These are phyloP conservation scores for Himalopsyche kuldschensis DNA, from an alignment of 2,888 invertebrate genomes.

Conservation along the genomic window DNA sequence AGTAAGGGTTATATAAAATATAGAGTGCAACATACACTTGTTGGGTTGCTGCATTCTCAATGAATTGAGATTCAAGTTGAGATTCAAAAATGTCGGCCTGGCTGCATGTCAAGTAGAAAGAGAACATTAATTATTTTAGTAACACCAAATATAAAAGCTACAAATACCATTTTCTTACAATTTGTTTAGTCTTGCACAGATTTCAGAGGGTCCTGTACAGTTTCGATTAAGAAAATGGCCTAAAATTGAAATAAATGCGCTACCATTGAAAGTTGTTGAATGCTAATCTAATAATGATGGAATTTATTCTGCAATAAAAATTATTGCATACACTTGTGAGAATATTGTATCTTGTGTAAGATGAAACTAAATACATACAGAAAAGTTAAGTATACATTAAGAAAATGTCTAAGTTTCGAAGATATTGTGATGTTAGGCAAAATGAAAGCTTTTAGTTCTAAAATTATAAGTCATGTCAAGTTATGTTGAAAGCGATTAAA, in stretches of 20 bases:
- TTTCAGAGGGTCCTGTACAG: neutral
- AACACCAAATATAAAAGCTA: slow-evolving; percentile 42
- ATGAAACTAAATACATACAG: neutral
- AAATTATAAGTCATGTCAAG: neutral
- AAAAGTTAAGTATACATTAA: neutral
- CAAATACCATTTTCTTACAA: neutral
- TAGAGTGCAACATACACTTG: slow-evolving; percentile 77
- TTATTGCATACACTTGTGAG: neutral
- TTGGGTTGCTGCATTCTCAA: slow-evolving; percentile 84
- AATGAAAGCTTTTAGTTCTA: neutral
- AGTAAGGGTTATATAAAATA: slow-evolving; percentile 36
- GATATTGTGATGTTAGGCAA: neutral
- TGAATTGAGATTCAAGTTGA: slow-evolving; percentile 92
- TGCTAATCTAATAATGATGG: neutral
- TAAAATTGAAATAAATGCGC: slow-evolving; percentile 29
- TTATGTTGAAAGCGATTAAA: neutral
- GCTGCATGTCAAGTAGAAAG: slow-evolving; percentile 70
- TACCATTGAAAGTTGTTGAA: neutral
- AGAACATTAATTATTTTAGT: neutral
- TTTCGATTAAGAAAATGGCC: slow-evolving; percentile 31
- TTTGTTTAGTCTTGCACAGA: neutral
- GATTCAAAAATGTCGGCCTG: slow-evolving; percentile 97
- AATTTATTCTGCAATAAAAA: neutral
- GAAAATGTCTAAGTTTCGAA: neutral
- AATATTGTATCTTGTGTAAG: neutral